A percentile compares a stretch with the other conserved stretches of the same genome.
These are phyloP conservation scores for Lacerta bilineata DNA, from an alignment of 2,797 vertebrate genomes.

Conservation along the genomic window DNA sequence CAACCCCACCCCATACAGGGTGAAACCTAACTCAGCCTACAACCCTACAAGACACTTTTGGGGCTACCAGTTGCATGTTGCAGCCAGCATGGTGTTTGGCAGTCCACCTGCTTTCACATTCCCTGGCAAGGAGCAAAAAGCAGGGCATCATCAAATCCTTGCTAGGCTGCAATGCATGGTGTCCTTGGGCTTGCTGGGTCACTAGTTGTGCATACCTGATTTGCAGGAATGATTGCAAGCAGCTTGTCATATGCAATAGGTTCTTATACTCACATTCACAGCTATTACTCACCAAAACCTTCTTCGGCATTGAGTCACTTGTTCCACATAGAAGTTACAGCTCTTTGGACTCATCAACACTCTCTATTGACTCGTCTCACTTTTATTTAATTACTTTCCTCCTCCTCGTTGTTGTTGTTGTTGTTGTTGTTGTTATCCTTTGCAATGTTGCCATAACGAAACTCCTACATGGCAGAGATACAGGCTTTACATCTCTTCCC, in stretches of 20 bases:
- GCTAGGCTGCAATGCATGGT: background rate
- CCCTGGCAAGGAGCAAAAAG: background rate
- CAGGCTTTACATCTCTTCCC: constrained; percentile 48
- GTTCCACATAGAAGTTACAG: constrained; percentile 79
- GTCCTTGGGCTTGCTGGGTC: background rate
- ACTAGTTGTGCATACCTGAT: background rate
- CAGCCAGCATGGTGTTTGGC: too few species aligned
- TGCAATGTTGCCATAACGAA: constrained; percentile 47
- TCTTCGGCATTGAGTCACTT: constrained; percentile 68
- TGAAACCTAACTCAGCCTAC: too few species aligned
- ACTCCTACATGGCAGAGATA: constrained; percentile 24
- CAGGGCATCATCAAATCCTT: background rate
- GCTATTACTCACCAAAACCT: constrained; percentile 55
- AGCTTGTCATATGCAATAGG: constrained; percentile 11
- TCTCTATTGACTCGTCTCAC: constrained; percentile 81
- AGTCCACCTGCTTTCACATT: background rate
- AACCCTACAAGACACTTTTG: background rate
- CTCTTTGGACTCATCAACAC: constrained; percentile 79
- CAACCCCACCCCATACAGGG: too few species aligned
- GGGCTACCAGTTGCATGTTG: background rate
- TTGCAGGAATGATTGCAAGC: constrained; percentile 14
- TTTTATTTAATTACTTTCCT: constrained; percentile 85
- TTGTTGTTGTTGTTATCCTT: constrained; percentile 51
- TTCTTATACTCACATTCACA: constrained; percentile 29
- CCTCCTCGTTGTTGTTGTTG: constrained; percentile 50